phyloP scores from a whole-genome alignment of 1,140 invertebrate genomes.

The Babylonia areolata region DNA sequence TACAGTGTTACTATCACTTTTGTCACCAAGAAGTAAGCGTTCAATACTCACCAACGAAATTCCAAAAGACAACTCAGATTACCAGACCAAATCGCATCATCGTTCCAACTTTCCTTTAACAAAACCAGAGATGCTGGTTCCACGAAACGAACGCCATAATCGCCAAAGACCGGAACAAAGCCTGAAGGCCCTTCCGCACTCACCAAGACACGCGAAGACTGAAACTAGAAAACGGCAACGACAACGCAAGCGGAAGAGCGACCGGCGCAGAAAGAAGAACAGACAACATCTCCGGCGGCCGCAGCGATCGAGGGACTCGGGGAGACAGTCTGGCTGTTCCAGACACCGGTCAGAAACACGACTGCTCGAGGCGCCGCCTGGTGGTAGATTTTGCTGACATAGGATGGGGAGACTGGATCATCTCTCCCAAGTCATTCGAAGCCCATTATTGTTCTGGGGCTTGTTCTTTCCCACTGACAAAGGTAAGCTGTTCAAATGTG shows the following conservation, averaged over 20 bases:
- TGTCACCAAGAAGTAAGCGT: slow-evolving; percentile 39
- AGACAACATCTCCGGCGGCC: slow-evolving; percentile 54
- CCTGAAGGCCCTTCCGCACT: slow-evolving; percentile 61
- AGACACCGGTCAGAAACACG: slow-evolving; percentile 49
- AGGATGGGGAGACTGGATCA: slow-evolving; percentile 99
- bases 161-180: slow-evolving; percentile 54
- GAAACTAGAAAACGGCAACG: slow-evolving; percentile 42
- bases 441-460: slow-evolving; percentile 96
- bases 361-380: slow-evolving; percentile 71
- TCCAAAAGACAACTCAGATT: slow-evolving; percentile 67
- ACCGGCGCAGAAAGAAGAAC: slow-evolving; percentile 52
- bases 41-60: slow-evolving; percentile 74
- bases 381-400: slow-evolving; percentile 96
- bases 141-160: slow-evolving; percentile 57
- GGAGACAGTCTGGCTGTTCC: slow-evolving; percentile 49
- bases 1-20: neutral
- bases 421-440: slow-evolving; percentile 96
- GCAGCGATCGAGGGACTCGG: slow-evolving; percentile 62
- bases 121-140: slow-evolving; percentile 67
- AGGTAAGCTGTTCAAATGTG: slow-evolving; percentile 70
- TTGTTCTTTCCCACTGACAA: slow-evolving; percentile 92
- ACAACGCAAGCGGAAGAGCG: slow-evolving; percentile 44
- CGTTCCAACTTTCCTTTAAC: slow-evolving; percentile 60
- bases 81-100: slow-evolving; percentile 49
- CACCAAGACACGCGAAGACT: slow-evolving; percentile 43